phyloP scores from a whole-genome alignment of 2,113 vertebrate genomes.

The Corynorhinus townsendii region DNA sequence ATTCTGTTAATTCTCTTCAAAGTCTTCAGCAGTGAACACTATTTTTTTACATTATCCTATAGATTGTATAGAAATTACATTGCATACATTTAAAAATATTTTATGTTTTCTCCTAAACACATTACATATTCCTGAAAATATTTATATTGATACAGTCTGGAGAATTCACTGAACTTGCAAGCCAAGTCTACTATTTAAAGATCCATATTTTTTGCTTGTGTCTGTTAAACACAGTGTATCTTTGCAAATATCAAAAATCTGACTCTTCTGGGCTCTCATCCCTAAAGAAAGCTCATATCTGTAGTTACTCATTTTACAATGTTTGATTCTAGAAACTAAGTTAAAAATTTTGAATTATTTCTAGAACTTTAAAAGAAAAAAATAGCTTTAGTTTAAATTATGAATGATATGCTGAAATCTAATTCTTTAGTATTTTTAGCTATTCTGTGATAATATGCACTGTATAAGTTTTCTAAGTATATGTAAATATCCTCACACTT shows the following conservation, averaged over 20 bases:
- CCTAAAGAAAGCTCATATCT: not conserved
- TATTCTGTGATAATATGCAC: not conserved
- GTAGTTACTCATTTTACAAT: not conserved
- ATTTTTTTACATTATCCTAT: not conserved
- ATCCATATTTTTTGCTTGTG: conserved; percentile 36
- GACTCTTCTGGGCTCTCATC: not conserved
- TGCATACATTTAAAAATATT: not conserved
- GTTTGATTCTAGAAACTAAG: not conserved
- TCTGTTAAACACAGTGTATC: not conserved
- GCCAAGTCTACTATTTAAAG: not conserved
- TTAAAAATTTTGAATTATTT: not conserved
- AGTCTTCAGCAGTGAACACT: not conserved
- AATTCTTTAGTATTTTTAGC: not conserved
- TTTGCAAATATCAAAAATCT: conserved; percentile 35
- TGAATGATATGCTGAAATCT: not conserved
- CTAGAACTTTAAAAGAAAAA: not conserved
- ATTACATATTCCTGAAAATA: conserved; percentile 2
- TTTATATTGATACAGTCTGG: conserved; percentile 16
- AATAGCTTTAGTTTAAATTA: not conserved
- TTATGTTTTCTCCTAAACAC: not conserved
- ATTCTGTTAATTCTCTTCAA: not conserved
- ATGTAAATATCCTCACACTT: not conserved
- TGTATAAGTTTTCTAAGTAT: not conserved
- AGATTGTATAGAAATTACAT: not conserved
- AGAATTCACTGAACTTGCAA: not conserved